Evolutionary conservation across 1,140 invertebrate species (phyloP), one percentile per base, ranked within the genome.

Genomic region (Neoseiulus cucumeris): DNA sequence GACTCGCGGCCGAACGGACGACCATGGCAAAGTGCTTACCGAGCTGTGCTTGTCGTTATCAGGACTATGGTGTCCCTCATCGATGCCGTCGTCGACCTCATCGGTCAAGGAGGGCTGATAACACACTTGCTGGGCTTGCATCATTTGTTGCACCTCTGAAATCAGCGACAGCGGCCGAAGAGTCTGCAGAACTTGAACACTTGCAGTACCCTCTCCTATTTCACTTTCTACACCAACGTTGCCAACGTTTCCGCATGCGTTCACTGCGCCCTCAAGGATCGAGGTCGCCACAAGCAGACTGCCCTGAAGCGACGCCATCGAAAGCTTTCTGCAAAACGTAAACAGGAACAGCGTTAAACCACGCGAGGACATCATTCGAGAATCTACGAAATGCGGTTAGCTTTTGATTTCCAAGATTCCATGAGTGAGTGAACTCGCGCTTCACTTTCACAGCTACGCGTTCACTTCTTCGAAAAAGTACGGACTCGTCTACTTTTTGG

Each of bases 241-340:
- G 51, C 51, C 51, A 59, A 59, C 51, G 51, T 59, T 59, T 18
- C 51, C 51, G 51, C 51, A 59, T 59, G 51, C 51, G 51, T 59
- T 59, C 51, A 59, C 51, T 59, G 51, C 51, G 51, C 51, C 51
- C 51, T 59, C 51, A 20, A 59, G 51, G 25, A 59, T 59, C 51
- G 51, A 59, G 51, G 51, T 59, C 33, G 51, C 51, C 51, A 59
- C 51, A 59, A 59, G 51, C 51, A 59, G 51, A 59, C 51, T 59
- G 51, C 51, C 51, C 51, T 59, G 51, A 59, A 59, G 51, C 51
- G 51, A 59, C 51, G 51, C 51, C 51, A 59, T 59, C 33, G 51
- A 59, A 59, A 59, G 51, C 51, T 59, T 59, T 25, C 51, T 59
- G 51, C 14, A 59, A 59, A 20, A 1, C 14, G 6, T 12, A 9